Base-by-base conservation (phyloP, 2,888 invertebrate genomes). In the Nezara viridula region DNA sequence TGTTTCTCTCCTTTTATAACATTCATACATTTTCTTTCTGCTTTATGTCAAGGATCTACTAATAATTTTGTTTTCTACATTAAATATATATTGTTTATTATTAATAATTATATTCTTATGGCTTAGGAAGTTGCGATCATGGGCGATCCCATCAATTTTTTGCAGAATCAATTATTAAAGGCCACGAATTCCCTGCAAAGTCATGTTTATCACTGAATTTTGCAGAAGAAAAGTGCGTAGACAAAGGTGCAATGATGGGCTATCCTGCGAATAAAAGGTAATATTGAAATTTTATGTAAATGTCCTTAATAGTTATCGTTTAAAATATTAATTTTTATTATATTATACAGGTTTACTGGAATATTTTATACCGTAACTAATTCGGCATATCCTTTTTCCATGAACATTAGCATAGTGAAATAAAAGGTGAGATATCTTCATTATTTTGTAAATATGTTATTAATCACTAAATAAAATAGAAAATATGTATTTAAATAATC, bases 101-200 rank as follows among this genome's bases (percentile, higher is more conserved):
- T 44, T 10, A 44, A 44, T 44, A 44, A 44, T 32, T 19, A 6
- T 73, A 9, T 73, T 21, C 7, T 73, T 73, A 10, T 73, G 19
- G 19, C 37, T 73, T 37, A 90, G 91, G 91, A 0, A 86, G 66
- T 24, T 91, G 91, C 86, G 90, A 90, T 21, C 91, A 91, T 60
- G 90, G 90, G 27, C 90, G 90, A 47, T 90, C 91, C 16, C 89
- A 89, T 77, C 87, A 90, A 73, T 91, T 89, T 55, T 91, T 88
- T 77, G 90, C 90, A 21, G 90, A 90, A 50, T 91, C 91, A 24
- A 90, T 91, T 5, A 52, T 89, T 10, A 19, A 47, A 49, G 85
- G 85, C 12, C 89, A 90, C 55, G 27, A 85, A 14, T 90, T 90
- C 52, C 77, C 73, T 44, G 44, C 90, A 1, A 73, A 55, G 24